Percentiles rank a stretch among this genome's conserved stretches.
phyloP scores from a whole-genome alignment of 1,140 invertebrate species.

The Ostrea denselamellosa region DNA sequence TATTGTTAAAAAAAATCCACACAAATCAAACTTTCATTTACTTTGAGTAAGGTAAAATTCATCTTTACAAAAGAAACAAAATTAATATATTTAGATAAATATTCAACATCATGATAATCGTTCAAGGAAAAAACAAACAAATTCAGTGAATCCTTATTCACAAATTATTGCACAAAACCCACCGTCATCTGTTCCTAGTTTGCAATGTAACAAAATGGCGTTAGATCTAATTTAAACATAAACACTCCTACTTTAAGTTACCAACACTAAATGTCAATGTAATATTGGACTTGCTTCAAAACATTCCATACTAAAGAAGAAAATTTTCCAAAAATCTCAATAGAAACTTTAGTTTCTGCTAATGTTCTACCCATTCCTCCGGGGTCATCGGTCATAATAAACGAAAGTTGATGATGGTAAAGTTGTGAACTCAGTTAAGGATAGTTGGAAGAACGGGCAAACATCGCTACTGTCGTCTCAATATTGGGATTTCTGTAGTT shows the following conservation, averaged over 20 bases:
- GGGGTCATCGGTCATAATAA: slow-evolving; percentile 31
- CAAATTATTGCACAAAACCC: slow-evolving; percentile 36
- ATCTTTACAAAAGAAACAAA: background rate
- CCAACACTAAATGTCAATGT: background rate
- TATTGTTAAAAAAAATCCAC: background rate
- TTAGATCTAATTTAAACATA: background rate
- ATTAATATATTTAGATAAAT: background rate
- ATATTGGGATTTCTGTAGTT: slow-evolving; percentile 23
- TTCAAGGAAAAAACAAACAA: background rate
- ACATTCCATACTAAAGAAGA: slow-evolving; percentile 1
- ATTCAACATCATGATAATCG: background rate
- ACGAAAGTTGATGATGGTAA: slow-evolving; percentile 32
- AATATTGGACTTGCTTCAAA: slow-evolving; percentile 3
- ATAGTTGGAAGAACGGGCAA: slow-evolving; percentile 12
- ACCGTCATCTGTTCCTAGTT: background rate
- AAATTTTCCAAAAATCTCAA: slow-evolving; percentile 26
- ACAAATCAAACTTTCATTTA: slow-evolving; percentile 15
- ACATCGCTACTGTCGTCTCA: slow-evolving; percentile 17
- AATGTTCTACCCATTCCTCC: slow-evolving; percentile 12
- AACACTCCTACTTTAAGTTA: slow-evolving; percentile 8
- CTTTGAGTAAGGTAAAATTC: slow-evolving; percentile 30
- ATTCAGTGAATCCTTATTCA: slow-evolving; percentile 15
- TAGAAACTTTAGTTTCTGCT: slow-evolving; percentile 26
- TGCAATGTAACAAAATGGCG: slow-evolving; percentile 4
- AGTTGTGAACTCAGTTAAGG: background rate